A percentile compares a stretch with the other conserved stretches of the same genome.
Conservation (phyloP, 2,113 vertebrate genomes). For the Alligator sinensis region DNA sequence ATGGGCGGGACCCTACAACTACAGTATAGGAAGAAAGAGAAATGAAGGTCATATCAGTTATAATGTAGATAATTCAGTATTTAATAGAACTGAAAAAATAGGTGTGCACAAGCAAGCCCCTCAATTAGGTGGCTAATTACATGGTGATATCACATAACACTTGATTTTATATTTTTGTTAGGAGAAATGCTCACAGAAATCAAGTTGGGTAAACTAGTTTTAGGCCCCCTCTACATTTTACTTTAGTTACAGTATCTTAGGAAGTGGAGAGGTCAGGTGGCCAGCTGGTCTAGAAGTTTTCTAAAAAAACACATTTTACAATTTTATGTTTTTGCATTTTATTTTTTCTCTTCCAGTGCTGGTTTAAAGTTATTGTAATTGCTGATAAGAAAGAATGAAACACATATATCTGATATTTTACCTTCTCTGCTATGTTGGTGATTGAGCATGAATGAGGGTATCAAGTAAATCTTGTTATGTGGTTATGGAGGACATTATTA, state of each 20-base stretch:
- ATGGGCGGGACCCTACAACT: not conserved
- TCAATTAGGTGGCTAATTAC: not conserved
- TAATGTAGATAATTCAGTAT: not conserved
- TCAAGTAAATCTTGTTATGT: not conserved
- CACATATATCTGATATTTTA: not conserved
- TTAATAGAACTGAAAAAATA: not conserved
- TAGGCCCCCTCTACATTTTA: not conserved
- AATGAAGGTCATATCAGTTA: not conserved
- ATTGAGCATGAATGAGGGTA: not conserved
- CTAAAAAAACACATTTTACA: not conserved
- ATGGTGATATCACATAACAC: not conserved
- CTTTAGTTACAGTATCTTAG: conserved; percentile 24
- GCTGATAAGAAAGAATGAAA: not conserved
- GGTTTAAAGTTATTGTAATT: not conserved
- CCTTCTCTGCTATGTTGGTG: not conserved
- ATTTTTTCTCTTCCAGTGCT: not conserved
- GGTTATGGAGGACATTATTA: not conserved
- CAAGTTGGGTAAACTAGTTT: not conserved
- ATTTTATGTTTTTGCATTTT: not conserved
- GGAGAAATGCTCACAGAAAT: not conserved
- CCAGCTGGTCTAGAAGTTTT: conserved; percentile 13
- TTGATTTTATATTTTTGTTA: conserved; percentile 31
- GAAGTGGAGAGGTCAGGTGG: conserved; percentile 11
- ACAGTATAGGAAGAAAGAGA: not conserved
- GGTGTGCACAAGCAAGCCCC: not conserved